Percentiles rank a stretch among this genome's conserved stretches.
Conservation (phyloP, 1,140 invertebrate genomes). For the Drosophila lowei region DNA sequence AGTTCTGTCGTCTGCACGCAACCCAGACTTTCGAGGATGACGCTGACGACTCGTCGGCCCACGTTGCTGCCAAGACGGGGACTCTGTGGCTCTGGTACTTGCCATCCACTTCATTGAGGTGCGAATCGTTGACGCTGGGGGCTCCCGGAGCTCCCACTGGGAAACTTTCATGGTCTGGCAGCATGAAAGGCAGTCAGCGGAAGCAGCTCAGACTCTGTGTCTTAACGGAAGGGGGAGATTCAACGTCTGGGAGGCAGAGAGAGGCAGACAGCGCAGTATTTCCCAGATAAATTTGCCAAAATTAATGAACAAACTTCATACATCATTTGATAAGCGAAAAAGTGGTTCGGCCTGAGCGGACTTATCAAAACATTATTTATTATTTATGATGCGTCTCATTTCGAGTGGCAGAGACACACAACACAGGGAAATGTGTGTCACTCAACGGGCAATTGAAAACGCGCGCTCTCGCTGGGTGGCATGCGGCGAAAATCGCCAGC, state of each 20-base stretch:
- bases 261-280: not conserved
- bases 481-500: constrained; percentile 21
- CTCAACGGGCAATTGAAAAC: constrained; percentile 36
- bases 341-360: constrained; percentile 24
- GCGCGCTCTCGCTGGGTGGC: constrained; percentile 36
- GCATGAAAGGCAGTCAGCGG: constrained; percentile 38
- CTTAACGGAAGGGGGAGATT: constrained; percentile 18
- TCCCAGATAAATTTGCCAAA: constrained; percentile 42
- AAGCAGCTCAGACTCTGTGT: constrained; percentile 36
- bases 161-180: constrained; percentile 23
- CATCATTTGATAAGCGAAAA: constrained; percentile 52
- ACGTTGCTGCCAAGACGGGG: constrained; percentile 15
- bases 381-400: constrained; percentile 51
- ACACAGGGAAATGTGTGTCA: constrained; percentile 23
- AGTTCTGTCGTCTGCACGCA: constrained; percentile 47
- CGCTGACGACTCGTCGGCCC: constrained; percentile 26
- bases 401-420: constrained; percentile 2
- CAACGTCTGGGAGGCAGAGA: not conserved
- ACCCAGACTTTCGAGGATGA: constrained; percentile 27
- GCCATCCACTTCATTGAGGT: constrained; percentile 23
- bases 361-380: constrained; percentile 58
- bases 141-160: constrained; percentile 26
- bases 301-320: constrained; percentile 52
- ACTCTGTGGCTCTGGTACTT: not conserved
- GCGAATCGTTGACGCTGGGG: constrained; percentile 27